Percentiles rank a stretch among this genome's conserved stretches.
These are phyloP conservation scores for Eptesicus fuscus DNA, from an alignment of 2,113 vertebrate species.

Conservation along the genomic window DNA sequence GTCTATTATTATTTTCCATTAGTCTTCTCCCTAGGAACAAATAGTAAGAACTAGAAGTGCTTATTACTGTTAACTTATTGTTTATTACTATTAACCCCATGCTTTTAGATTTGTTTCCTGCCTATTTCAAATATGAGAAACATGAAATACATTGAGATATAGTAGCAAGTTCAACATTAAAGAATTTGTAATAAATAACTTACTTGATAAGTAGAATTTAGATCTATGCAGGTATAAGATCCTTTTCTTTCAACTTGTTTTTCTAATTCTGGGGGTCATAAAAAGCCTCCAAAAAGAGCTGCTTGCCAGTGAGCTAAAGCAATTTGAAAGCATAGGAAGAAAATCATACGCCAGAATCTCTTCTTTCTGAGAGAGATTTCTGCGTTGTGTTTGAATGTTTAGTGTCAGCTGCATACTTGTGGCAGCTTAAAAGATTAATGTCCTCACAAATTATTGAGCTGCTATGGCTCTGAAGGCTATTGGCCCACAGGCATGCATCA, in stretches of 20 bases:
- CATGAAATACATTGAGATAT: not conserved
- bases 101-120: not conserved
- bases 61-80: not conserved
- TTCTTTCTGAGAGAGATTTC: constrained; percentile 57
- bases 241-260: constrained; percentile 52
- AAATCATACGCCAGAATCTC: constrained; percentile 69
- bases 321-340: constrained; percentile 64
- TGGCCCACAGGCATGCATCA: not conserved
- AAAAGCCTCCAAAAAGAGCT: constrained; percentile 58
- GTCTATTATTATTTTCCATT: not conserved
- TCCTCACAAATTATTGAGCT: constrained; percentile 23
- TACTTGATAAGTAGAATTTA: constrained; percentile 2
- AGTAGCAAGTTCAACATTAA: not conserved
- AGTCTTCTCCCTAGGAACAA: not conserved
- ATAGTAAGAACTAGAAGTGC: not conserved
- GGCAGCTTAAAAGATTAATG: constrained; percentile 32
- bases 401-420: not conserved
- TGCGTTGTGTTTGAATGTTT: constrained; percentile 34
- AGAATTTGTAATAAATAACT: not conserved
- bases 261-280: constrained; percentile 43
- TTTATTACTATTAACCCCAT: not conserved
- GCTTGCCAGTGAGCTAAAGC: constrained; percentile 40
- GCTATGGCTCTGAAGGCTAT: not conserved
- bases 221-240: constrained; percentile 29
- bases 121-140: not conserved